These are phyloP conservation scores for Callinectes sapidus DNA, from an alignment of 2,888 invertebrate species.

Conservation along the genomic window DNA sequence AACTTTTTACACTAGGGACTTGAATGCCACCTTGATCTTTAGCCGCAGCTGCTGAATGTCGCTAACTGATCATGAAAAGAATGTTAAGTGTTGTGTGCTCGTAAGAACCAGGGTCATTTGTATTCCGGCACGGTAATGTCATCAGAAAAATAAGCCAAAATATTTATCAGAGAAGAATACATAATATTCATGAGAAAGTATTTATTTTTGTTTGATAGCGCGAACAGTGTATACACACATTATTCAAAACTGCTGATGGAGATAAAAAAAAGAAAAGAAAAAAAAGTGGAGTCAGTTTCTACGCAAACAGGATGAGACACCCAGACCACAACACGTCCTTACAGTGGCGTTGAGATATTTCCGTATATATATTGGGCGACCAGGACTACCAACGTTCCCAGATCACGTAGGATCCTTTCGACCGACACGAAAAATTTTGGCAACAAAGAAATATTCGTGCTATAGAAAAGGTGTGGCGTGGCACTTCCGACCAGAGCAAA, in stretches of 20 bases:
- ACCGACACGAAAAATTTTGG: neutral
- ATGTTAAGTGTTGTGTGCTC: conserved; percentile 20
- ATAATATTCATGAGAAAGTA: neutral
- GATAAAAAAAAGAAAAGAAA: neutral
- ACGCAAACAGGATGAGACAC: conserved; percentile 33
- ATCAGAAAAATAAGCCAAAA: neutral
- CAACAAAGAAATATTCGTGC: conserved; percentile 42
- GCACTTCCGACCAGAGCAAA: conserved; percentile 62
- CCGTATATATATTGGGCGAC: conserved; percentile 3
- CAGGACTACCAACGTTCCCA: neutral
- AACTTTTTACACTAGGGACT: conserved; percentile 24
- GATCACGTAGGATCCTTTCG: neutral
- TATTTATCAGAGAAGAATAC: conserved; percentile 16
- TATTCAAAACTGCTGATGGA: conserved; percentile 1
- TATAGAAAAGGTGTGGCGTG: conserved; percentile 47
- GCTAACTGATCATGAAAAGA: conserved; percentile 34
- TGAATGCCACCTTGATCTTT: conserved; percentile 36
- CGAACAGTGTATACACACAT: conserved; percentile 6
- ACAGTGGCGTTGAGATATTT: conserved; percentile 31
- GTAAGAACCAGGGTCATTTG: conserved; percentile 10
- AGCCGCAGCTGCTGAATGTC: conserved; percentile 25
- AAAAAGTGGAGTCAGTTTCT: conserved; percentile 4
- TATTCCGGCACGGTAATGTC: conserved; percentile 19
- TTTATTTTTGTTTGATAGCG: neutral
- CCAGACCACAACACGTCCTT: conserved; percentile 27